These are phyloP conservation scores for Notothenia coriiceps DNA, from an alignment of 2,113 vertebrate genomes.

Conservation along the genomic window DNA sequence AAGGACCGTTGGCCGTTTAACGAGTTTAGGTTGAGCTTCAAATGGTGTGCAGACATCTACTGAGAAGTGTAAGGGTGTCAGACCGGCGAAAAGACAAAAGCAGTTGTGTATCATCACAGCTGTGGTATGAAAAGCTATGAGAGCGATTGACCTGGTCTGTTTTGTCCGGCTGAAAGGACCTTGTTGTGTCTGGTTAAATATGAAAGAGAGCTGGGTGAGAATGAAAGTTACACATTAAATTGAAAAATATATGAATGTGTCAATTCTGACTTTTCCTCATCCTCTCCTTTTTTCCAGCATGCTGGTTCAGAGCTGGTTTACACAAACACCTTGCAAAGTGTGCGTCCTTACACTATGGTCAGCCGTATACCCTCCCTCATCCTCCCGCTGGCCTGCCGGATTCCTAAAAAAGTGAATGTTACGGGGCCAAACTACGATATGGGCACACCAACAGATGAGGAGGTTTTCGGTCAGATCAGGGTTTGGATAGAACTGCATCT, in stretches of 20 bases:
- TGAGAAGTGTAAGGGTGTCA: no score
- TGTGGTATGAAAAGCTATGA: no score
- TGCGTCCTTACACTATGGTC: slow-evolving; percentile 53
- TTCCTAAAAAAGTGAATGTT: slow-evolving; percentile 31
- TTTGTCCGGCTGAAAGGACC: no score
- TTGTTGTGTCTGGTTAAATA: no score
- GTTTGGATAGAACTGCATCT: slow-evolving; percentile 64
- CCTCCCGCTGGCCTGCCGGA: slow-evolving; percentile 78
- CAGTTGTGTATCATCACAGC: no score
- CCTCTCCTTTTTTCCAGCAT: slow-evolving; percentile 57
- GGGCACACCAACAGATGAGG: slow-evolving; percentile 32
- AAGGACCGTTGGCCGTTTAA: no score
- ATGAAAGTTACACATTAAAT: no score
- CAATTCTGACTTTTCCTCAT: background rate
- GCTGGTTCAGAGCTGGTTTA: slow-evolving; percentile 76
- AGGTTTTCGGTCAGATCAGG: slow-evolving; percentile 55
- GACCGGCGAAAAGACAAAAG: no score
- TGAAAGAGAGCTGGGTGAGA: no score
- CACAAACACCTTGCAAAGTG: slow-evolving; percentile 78
- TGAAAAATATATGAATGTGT: background rate
- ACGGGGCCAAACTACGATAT: slow-evolving; percentile 13
- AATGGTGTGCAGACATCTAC: no score
- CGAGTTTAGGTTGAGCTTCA: no score
- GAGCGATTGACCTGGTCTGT: no score
- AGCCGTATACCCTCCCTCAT: slow-evolving; percentile 63